These are phyloP conservation scores for Elgaria multicarinata DNA, from an alignment of 2,113 vertebrate species.

Conservation along the genomic window DNA sequence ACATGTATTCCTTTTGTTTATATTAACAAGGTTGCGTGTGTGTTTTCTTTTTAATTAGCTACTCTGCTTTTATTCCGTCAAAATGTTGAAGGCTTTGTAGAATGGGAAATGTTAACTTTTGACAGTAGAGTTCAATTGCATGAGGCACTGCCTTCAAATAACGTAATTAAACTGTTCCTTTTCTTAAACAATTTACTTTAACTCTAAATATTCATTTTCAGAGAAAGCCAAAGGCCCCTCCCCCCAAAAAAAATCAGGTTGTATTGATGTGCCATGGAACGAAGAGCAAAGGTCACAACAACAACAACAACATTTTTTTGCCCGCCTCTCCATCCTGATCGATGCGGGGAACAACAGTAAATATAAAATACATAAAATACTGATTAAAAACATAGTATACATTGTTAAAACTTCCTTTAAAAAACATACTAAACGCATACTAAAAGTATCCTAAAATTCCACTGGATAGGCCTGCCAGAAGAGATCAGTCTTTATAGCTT, in stretches of 20 bases:
- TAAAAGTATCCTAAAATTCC: too few relatives aligned
- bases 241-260: too few relatives aligned
- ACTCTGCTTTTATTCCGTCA: neutral
- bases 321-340: too few relatives aligned
- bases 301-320: too few relatives aligned
- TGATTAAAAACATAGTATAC: too few relatives aligned
- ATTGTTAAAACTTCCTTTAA: too few relatives aligned
- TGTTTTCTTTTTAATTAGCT: neutral
- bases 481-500: too few relatives aligned
- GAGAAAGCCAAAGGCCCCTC: neutral
- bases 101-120: conserved; percentile 14
- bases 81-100: neutral
- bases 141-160: conserved; percentile 10
- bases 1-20: neutral
- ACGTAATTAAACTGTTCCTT: neutral
- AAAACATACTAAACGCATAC: too few relatives aligned
- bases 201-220: neutral
- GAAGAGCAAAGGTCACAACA: neutral
- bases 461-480: too few relatives aligned
- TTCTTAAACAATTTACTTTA: conserved; percentile 30
- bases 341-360: too few relatives aligned
- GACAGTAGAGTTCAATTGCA: conserved; percentile 21
- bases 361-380: too few relatives aligned
- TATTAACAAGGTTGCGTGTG: neutral
- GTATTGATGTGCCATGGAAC: neutral